phyloP scores from a whole-genome alignment of 2,888 invertebrate species.

The Microctonus aethiopoides region DNA sequence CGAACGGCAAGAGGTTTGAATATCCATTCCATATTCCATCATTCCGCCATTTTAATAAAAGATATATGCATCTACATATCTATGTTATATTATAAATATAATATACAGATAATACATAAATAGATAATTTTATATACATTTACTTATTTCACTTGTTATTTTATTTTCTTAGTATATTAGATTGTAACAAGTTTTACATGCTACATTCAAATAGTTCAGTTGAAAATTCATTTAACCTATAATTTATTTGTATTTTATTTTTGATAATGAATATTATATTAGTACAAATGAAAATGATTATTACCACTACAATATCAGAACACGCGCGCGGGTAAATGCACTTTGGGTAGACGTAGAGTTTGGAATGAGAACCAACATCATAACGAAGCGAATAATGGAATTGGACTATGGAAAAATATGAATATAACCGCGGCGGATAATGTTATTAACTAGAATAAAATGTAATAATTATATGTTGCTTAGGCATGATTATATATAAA shows the following conservation, averaged over 20 bases:
- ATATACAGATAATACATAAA: not conserved
- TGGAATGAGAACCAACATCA: not conserved
- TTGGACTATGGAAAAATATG: conserved; percentile 4
- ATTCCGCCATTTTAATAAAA: conserved; percentile 11
- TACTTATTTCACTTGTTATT: not conserved
- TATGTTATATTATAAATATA: not conserved
- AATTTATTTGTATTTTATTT: not conserved
- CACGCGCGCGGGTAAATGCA: not conserved
- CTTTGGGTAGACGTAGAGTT: no score
- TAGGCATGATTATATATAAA: no score
- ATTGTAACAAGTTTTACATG: no score
- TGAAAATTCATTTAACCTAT: not conserved
- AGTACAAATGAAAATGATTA: no score
- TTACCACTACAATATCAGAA: no score
- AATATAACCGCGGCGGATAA: not conserved
- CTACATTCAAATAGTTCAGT: no score
- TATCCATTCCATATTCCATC: conserved; percentile 8
- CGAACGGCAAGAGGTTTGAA: conserved; percentile 30
- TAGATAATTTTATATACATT: not conserved
- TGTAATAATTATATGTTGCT: no score
- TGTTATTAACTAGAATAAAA: no score
- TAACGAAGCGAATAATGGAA: not conserved
- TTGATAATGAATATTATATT: not conserved
- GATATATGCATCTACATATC: not conserved
- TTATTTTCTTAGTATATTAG: not conserved